phyloP scores from a whole-genome alignment of 2,797 vertebrate species.

The Propithecus deckenii region DNA sequence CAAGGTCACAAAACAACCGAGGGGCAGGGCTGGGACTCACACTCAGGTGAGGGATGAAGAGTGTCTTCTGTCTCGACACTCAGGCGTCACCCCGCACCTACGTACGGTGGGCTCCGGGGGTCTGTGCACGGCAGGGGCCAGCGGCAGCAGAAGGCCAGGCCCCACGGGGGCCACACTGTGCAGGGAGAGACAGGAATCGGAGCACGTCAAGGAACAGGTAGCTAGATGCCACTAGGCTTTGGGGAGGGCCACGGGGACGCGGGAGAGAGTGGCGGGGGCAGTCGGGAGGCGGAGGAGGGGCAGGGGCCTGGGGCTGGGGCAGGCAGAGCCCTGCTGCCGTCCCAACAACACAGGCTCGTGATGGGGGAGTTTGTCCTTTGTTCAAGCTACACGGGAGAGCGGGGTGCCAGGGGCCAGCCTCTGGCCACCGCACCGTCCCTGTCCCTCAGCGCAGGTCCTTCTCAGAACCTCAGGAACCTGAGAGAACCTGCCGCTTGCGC shows the following conservation, averaged over 20 bases:
- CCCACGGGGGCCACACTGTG: accelerated
- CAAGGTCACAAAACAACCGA: accelerated
- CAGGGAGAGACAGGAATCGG: not conserved
- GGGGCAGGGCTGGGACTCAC: accelerated
- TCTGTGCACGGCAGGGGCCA: accelerated
- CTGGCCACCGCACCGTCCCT: not conserved
- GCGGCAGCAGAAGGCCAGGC: not conserved
- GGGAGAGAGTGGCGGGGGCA: accelerated
- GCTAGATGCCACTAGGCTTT: accelerated
- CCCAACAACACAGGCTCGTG: accelerated
- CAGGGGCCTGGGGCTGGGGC: too few relatives aligned
- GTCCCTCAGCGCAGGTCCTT: accelerated
- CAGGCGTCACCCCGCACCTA: accelerated
- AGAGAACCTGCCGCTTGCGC: not conserved
- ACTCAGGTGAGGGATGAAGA: not conserved
- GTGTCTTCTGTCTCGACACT: accelerated
- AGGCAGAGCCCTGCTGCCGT: accelerated
- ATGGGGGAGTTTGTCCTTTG: accelerated
- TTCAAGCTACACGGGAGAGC: not conserved
- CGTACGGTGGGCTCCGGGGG: not conserved
- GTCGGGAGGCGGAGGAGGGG: accelerated
- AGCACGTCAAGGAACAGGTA: accelerated
- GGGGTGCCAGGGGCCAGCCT: accelerated
- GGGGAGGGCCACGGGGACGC: accelerated
- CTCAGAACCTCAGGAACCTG: accelerated